phyloP scores from a whole-genome alignment of 1,140 invertebrate species.

The Leptinotarsa lineolata region DNA sequence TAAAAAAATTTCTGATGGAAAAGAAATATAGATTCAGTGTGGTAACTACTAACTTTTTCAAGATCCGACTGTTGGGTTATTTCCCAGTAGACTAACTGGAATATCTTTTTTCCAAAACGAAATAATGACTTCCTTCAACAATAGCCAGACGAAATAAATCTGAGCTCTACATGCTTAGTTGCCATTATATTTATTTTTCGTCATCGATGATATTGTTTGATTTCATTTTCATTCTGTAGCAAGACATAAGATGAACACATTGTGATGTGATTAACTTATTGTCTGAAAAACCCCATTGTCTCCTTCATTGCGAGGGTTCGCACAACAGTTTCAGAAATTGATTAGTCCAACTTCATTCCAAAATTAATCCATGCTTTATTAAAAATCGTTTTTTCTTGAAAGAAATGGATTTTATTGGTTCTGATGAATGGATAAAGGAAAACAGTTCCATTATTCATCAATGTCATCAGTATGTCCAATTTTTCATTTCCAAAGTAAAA shows the following conservation, averaged over 20 bases:
- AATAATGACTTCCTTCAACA: conserved; percentile 41
- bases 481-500: no score
- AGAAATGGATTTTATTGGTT: background rate
- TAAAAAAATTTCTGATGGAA: no score
- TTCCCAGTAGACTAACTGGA: no score
- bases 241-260: conserved; percentile 42
- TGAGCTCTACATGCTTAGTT: conserved; percentile 39
- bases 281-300: conserved; percentile 41
- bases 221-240: conserved; percentile 48
- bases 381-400: background rate
- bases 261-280: conserved; percentile 34
- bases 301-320: conserved; percentile 30
- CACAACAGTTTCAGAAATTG: conserved; percentile 36
- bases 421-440: background rate
- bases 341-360: conserved; percentile 39
- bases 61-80: no score
- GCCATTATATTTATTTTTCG: conserved; percentile 43
- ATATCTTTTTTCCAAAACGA: no score
- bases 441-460: no score
- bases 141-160: conserved; percentile 45
- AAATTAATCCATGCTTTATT: conserved; percentile 40
- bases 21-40: no score
- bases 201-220: conserved; percentile 51
- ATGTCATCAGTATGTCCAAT: no score
- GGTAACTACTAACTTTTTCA: no score